Percentiles rank a stretch among this genome's conserved stretches.
Conservation (phyloP, 2,888 invertebrate genomes). For the Noctua janthe region DNA sequence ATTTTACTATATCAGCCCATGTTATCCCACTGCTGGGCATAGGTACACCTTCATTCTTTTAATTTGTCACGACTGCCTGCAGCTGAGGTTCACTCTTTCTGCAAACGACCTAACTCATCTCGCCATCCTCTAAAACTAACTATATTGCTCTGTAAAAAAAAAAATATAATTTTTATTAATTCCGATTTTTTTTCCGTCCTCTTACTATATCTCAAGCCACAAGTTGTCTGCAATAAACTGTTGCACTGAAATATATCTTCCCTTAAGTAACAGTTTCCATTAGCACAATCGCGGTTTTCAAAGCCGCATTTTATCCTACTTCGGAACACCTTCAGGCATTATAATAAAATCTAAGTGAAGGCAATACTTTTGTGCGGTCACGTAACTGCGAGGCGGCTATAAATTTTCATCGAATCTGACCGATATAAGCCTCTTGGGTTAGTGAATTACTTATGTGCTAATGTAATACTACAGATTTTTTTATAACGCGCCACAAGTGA, state of each 20-base stretch:
- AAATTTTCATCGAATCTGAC: constrained; percentile 51
- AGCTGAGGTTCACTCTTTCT: too few species aligned
- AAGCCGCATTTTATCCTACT: constrained; percentile 42
- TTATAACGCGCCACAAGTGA: neutral
- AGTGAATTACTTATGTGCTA: constrained; percentile 34
- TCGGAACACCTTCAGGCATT: constrained; percentile 46
- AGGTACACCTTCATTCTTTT: neutral
- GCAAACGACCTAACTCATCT: neutral
- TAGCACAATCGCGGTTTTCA: constrained; percentile 37
- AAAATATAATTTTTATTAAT: too few species aligned
- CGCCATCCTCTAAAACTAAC: neutral
- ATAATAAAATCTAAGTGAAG: constrained; percentile 57
- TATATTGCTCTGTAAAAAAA: neutral
- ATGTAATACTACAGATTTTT: neutral
- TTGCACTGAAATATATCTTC: constrained; percentile 21
- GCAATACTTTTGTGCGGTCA: constrained; percentile 55
- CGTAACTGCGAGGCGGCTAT: constrained; percentile 47
- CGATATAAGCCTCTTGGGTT: constrained; percentile 34
- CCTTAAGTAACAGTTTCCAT: constrained; percentile 40
- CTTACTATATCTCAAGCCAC: constrained; percentile 10
- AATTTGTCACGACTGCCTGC: neutral
- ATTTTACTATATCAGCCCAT: neutral
- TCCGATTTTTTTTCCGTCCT: too few species aligned
- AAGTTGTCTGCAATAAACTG: constrained; percentile 38
- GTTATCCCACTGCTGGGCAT: neutral